Percentiles rank a stretch among this genome's conserved stretches.
Evolutionary conservation across 2,797 vertebrate genomes (phyloP).

Genomic region (Channa striata): DNA sequence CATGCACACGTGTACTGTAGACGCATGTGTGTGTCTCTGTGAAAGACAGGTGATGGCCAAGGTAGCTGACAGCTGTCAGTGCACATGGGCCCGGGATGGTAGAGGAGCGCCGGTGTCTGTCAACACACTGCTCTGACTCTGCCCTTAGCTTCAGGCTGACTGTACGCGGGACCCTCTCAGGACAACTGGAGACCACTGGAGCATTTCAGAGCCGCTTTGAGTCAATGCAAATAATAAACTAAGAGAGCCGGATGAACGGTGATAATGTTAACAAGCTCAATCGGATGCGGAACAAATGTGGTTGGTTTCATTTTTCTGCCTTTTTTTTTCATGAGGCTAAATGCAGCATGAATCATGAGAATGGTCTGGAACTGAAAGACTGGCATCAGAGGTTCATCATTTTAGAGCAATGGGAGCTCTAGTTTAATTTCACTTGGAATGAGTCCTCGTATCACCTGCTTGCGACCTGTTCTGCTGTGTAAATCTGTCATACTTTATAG

Average conservation of each 20-base stretch:
- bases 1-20: conserved; percentile 17
- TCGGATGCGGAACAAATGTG: conserved; percentile 18
- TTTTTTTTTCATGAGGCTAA: conserved; percentile 29
- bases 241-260: conserved; percentile 16
- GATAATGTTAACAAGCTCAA: conserved; percentile 36
- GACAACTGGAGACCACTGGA: conserved; percentile 43
- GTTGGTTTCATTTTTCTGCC: conserved; percentile 34
- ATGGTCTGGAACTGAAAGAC: conserved; percentile 16
- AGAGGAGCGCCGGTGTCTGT: conserved; percentile 65
- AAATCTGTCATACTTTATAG: conserved; percentile 5
- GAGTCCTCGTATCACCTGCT: conserved; percentile 32
- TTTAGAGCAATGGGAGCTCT: conserved; percentile 28
- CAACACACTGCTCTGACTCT: conserved; percentile 54
- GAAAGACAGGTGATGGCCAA: conserved; percentile 66
- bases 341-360: conserved; percentile 35
- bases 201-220: conserved; percentile 27
- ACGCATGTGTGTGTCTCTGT: conserved; percentile 37
- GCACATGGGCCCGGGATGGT: conserved; percentile 50
- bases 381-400: conserved; percentile 6
- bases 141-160: conserved; percentile 46
- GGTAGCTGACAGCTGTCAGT: conserved; percentile 82
- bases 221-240: conserved; percentile 39
- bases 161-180: conserved; percentile 37
- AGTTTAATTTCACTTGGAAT: conserved; percentile 36
- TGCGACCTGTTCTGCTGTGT: conserved; percentile 24